These are phyloP conservation scores for Henicopernis longicauda DNA, from an alignment of 2,113 vertebrate genomes.

Conservation along the genomic window DNA sequence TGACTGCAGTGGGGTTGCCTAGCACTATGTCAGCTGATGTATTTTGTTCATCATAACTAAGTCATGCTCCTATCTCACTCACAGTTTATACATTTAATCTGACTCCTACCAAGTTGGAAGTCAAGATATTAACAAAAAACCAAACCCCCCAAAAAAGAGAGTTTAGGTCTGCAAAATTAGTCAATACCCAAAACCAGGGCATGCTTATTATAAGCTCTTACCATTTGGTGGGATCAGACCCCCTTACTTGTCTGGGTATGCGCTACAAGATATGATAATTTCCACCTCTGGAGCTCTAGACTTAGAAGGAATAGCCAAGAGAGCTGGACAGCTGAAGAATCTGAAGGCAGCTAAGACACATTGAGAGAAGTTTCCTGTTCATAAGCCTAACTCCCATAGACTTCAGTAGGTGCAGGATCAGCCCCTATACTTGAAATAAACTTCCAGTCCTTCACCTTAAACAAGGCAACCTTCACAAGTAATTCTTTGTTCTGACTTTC, in stretches of 20 bases:
- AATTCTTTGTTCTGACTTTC: background rate
- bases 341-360: background rate
- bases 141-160: background rate
- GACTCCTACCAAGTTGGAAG: background rate
- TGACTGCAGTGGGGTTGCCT: background rate
- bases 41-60: background rate
- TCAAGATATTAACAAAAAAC: background rate
- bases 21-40: background rate
- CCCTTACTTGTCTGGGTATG: background rate
- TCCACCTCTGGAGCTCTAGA: background rate
- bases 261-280: rapidly evolving
- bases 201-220: background rate
- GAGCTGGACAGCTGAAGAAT: background rate
- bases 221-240: background rate
- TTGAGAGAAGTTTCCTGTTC: background rate
- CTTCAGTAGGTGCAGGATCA: background rate
- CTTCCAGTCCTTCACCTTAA: background rate
- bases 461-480: background rate
- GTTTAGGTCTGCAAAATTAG: background rate
- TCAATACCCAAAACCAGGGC: background rate
- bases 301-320: background rate
- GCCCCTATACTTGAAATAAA: background rate
- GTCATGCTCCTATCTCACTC: background rate
- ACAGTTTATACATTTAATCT: background rate
- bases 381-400: background rate